A percentile compares a stretch with the other conserved stretches of the same genome.
Evolutionary conservation across 2,113 vertebrate species (phyloP).

Genomic region (Toxostoma redivivum): DNA sequence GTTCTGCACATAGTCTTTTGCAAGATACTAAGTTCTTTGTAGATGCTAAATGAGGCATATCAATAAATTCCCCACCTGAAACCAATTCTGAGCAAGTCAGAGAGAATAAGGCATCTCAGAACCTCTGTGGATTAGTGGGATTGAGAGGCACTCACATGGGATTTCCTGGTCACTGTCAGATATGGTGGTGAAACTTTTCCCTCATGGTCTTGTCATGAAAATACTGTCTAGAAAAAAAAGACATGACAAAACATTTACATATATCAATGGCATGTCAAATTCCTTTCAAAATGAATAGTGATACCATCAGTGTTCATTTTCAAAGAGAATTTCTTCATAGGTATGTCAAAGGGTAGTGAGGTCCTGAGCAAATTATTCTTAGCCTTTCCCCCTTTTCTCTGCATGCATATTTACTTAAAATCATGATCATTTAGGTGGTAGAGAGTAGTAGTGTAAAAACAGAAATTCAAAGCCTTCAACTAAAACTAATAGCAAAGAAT

Average conservation of each 20-base stretch:
- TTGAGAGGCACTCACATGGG: not conserved
- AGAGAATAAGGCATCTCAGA: not conserved
- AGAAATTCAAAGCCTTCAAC: not conserved
- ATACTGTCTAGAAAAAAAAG: not conserved
- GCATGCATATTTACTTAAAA: not conserved
- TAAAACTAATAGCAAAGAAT: conserved; percentile 22
- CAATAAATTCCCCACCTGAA: not conserved
- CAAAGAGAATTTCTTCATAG: not conserved
- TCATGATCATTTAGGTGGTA: not conserved
- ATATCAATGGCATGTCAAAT: not conserved
- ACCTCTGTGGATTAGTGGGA: not conserved
- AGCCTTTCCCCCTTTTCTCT: not conserved
- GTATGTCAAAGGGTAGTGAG: not conserved
- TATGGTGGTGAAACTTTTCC: not conserved
- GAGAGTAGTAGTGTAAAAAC: not conserved
- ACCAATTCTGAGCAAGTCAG: not conserved
- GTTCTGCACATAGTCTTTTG: not conserved
- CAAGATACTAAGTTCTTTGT: not conserved
- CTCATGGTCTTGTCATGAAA: not conserved
- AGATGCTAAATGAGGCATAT: not conserved
- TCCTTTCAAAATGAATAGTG: not conserved
- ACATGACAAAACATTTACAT: not conserved
- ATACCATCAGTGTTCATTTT: not conserved
- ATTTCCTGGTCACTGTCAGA: not conserved
- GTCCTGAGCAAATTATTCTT: not conserved